A percentile compares a stretch with the other conserved stretches of the same genome.
Conservation (phyloP, 1,140 invertebrate species). For the Globodera rostochiensis region DNA sequence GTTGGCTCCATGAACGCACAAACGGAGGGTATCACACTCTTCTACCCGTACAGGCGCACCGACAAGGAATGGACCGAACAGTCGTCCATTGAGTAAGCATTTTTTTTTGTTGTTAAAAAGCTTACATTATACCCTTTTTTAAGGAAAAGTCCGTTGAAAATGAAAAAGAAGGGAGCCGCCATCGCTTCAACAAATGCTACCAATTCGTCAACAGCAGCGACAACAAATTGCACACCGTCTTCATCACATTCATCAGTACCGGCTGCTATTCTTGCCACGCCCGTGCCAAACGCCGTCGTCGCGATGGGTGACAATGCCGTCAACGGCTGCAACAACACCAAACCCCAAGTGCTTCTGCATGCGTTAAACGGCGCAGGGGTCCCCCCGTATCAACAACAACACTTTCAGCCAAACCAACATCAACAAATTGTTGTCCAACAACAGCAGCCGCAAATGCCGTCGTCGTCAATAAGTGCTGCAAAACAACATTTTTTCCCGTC, state of each 20-base stretch:
- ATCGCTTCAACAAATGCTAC: not conserved
- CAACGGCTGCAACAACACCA: not conserved
- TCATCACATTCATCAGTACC: not conserved
- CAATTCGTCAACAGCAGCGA: not conserved
- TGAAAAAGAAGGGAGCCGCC: not conserved
- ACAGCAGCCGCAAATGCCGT: not conserved
- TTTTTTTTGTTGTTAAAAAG: not conserved
- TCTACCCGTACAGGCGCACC: conserved; percentile 30
- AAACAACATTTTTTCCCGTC: not conserved
- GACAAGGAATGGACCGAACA: conserved; percentile 41
- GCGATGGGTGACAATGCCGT: not conserved
- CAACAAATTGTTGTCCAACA: not conserved
- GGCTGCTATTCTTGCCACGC: not conserved
- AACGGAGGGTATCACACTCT: conserved; percentile 40
- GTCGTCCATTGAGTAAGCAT: conserved; percentile 6
- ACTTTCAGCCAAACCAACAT: not conserved
- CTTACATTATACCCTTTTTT: not conserved
- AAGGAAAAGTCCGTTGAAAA: not conserved
- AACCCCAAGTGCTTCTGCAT: no score
- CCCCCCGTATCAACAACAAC: not conserved
- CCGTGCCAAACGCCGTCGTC: not conserved
- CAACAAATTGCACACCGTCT: not conserved
- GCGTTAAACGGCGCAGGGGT: no score
- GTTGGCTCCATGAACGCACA: conserved; percentile 34
- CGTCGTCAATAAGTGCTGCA: not conserved